These are phyloP conservation scores for Machimus rusticus DNA, from an alignment of 2,888 invertebrate genomes.

Conservation along the genomic window DNA sequence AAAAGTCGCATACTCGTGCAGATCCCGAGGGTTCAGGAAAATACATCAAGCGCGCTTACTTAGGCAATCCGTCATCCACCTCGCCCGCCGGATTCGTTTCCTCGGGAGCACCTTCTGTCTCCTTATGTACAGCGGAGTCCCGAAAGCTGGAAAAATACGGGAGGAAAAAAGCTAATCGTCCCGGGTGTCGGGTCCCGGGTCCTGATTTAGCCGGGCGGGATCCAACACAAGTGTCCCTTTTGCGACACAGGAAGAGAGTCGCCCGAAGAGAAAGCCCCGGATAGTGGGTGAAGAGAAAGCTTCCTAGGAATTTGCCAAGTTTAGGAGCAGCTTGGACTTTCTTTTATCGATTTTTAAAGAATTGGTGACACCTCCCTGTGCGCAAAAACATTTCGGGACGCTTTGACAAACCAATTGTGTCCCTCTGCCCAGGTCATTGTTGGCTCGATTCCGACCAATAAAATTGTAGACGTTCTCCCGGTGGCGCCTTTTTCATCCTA, in stretches of 20 bases:
- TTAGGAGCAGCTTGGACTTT: slow-evolving; percentile 18
- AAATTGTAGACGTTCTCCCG: slow-evolving; percentile 45
- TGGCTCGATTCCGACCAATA: slow-evolving; percentile 51
- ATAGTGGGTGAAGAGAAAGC: slow-evolving; percentile 40
- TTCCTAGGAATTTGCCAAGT: slow-evolving; percentile 16
- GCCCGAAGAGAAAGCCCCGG: not conserved
- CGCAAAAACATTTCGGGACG: slow-evolving; percentile 52
- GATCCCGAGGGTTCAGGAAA: not conserved
- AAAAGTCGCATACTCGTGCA: not conserved
- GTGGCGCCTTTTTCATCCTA: not conserved
- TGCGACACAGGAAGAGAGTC: not conserved
- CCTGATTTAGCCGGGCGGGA: not conserved
- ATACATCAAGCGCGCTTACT: not conserved
- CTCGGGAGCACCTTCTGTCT: not conserved
- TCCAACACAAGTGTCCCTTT: not conserved
- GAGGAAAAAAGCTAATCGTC: not conserved
- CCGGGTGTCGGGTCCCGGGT: not conserved
- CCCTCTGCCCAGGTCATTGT: slow-evolving; percentile 51
- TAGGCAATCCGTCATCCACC: not conserved
- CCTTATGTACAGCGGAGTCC: not conserved
- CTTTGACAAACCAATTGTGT: slow-evolving; percentile 53
- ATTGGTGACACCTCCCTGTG: slow-evolving; percentile 53
- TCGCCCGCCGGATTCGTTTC: not conserved
- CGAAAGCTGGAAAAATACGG: not conserved
- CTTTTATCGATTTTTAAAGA: slow-evolving; percentile 41